Evolutionary conservation across 1,140 invertebrate species (phyloP).

Genomic region (Drosophila bifasciata): DNA sequence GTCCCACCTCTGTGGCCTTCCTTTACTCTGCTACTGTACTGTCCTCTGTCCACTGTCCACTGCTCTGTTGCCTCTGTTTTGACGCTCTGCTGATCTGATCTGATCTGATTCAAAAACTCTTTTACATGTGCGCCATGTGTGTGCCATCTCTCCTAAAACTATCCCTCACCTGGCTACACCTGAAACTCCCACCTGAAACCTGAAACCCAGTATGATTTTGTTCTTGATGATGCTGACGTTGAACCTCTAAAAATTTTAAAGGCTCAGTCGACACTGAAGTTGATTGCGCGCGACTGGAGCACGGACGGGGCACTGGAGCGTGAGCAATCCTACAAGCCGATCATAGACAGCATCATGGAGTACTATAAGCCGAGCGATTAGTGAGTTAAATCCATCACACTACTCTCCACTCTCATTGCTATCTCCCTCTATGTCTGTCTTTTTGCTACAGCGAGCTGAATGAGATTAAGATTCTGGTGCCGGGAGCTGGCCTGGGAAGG

Average conservation of each 20-base stretch:
- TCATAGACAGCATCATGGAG: constrained; percentile 92
- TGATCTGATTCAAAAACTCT: too few species aligned
- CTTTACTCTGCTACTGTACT: too few species aligned
- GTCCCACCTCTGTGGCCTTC: neutral
- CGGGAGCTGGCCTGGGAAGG: constrained; percentile 96
- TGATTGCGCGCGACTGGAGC: constrained; percentile 98
- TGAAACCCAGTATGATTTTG: constrained; percentile 50
- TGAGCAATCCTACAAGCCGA: constrained; percentile 94
- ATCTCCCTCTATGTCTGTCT: neutral
- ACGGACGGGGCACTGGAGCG: constrained; percentile 92
- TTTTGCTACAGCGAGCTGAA: constrained; percentile 81
- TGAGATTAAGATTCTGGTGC: constrained; percentile 93
- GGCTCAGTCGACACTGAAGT: constrained; percentile 96
- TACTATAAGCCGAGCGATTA: constrained; percentile 88
- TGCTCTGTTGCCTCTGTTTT: too few species aligned
- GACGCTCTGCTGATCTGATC: neutral
- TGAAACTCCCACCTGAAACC: constrained; percentile 21
- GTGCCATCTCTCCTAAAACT: too few species aligned
- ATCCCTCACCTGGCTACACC: constrained; percentile 7
- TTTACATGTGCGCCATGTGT: too few species aligned
- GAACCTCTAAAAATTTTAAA: constrained; percentile 85
- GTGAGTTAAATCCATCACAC: constrained; percentile 51
- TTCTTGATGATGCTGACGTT: constrained; percentile 70
- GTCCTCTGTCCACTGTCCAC: too few species aligned
- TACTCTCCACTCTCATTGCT: neutral